phyloP scores from a whole-genome alignment of 2,113 vertebrate genomes.

The Clarias batrachus region DNA sequence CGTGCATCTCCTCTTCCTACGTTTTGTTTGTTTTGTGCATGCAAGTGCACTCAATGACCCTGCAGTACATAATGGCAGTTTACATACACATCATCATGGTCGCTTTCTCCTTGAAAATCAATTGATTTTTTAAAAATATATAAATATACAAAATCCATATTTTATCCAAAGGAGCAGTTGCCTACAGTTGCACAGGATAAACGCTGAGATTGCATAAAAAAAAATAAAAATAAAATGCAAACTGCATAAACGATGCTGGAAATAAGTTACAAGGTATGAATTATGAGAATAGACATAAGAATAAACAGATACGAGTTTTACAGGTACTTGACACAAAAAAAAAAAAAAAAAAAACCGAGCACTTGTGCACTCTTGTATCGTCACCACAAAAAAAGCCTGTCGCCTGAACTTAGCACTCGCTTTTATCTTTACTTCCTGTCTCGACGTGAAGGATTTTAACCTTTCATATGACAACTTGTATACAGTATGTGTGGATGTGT shows the following conservation, averaged over 20 bases:
- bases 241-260: not conserved
- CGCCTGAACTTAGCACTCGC: not conserved
- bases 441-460: not conserved
- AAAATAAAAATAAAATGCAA: not conserved
- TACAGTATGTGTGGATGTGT: not conserved
- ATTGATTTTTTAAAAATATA: too few relatives aligned
- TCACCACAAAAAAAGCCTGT: not conserved
- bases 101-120: not conserved
- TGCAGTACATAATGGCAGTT: not conserved
- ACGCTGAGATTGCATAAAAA: not conserved
- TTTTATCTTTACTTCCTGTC: slow-evolving; percentile 20
- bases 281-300: not conserved
- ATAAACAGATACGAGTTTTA: not conserved
- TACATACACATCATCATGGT: not conserved
- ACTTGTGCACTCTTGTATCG: not conserved
- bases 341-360: not conserved
- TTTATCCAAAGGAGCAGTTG: not conserved
- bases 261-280: not conserved
- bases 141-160: not conserved
- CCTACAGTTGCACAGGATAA: not conserved
- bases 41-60: not conserved
- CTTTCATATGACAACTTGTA: too few relatives aligned
- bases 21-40: not conserved
- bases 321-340: not conserved
- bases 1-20: not conserved